These are phyloP conservation scores for Synergus japonicus DNA, from an alignment of 2,888 invertebrate genomes.

Conservation along the genomic window DNA sequence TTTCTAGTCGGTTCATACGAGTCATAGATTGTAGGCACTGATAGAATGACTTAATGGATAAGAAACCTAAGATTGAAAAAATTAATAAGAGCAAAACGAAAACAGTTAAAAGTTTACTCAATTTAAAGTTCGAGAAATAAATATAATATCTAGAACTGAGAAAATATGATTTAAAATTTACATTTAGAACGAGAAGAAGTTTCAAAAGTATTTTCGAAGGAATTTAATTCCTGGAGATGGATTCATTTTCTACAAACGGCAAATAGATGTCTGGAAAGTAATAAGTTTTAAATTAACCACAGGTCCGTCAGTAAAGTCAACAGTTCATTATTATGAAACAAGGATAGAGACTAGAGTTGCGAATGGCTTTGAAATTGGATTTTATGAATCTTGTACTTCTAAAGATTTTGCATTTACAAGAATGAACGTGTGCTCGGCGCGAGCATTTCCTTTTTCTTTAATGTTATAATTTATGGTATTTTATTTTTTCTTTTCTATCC, in stretches of 20 bases:
- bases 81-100: too few relatives aligned
- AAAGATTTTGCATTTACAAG: background rate
- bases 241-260: background rate
- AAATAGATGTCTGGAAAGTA: slow-evolving; percentile 36
- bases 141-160: background rate
- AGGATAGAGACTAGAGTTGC: slow-evolving; percentile 48
- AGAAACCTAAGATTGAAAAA: slow-evolving; percentile 3
- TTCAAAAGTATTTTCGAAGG: background rate
- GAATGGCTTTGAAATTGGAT: slow-evolving; percentile 63
- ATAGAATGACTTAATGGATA: background rate
- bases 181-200: background rate
- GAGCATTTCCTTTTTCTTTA: too few relatives aligned
- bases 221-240: background rate
- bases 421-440: too few relatives aligned
- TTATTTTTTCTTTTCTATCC: too few relatives aligned
- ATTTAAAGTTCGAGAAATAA: background rate
- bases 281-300: slow-evolving; percentile 53
- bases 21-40: background rate
- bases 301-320: slow-evolving; percentile 49
- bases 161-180: background rate
- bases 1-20: slow-evolving; percentile 4
- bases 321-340: slow-evolving; percentile 55
- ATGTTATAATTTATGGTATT: too few relatives aligned
- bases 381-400: slow-evolving; percentile 53
- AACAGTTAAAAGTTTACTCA: too few relatives aligned